Base-by-base conservation (phyloP, 2,888 invertebrate species). In the Apamea monoglypha region DNA sequence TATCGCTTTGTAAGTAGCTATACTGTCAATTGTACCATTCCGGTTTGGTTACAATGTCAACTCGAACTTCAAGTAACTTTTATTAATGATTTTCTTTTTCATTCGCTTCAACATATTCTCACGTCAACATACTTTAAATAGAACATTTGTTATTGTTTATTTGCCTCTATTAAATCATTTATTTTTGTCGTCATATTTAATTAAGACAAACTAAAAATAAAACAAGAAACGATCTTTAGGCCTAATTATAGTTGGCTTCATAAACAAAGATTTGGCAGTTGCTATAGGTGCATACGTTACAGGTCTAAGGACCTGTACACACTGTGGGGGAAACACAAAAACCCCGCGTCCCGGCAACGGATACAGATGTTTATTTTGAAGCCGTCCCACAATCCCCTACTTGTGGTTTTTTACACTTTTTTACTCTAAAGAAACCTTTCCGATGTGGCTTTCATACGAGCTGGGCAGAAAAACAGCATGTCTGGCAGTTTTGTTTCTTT, bases 331-430 rank as follows among this genome's bases (percentile, higher is more conserved):
- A 78, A 78, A 81, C 74, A 85, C 78, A 86, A 86, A 87, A 86
- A 77, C 80, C 81, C 80, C 84, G 78, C 80, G 81, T 84, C 86
- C 81, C 78, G 82, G 83, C 90, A 92, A 90, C 94, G 95, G 96
- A 96, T 95, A 96, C 96, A 96, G 96, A 95, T 96, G 96, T 91
- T 92, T 90, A 90, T 90, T 91, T 90, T 89, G 91, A 87, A 89
- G 91, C 92, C 92, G 93, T 92, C 90, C 93, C 92, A 91, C 91
- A 92, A 95, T 94, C 93, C 93, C 91, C 88, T 91, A 87, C 91
- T 90, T 89, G 89, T 88, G 83, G 82, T 85, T 91, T 92, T 93
- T 92, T 91, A 85, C 73, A 82, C 82, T 87, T 91, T 92, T 92
- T 91, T 87, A 80, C 77, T 83, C 74, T 68, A 85, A 82, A 83